Base-by-base conservation (phyloP, 2,888 invertebrate species). In the Iphiclides podalirius region DNA sequence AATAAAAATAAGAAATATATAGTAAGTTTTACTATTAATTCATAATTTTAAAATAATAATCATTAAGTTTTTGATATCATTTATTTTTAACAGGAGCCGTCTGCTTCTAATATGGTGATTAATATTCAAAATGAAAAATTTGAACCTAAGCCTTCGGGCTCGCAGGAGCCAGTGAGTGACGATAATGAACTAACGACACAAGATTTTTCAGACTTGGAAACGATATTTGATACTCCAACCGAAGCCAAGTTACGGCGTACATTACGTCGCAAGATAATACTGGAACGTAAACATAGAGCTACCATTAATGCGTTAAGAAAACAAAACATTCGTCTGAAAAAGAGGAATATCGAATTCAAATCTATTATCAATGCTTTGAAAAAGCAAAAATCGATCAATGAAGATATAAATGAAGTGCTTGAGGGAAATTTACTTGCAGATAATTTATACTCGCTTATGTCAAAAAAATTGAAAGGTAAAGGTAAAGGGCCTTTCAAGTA, bases 321-420 rank as follows among this genome's bases (percentile, higher is more conserved):
- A n/a, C n/a, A 41, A 45, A 48, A 44, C 23, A n/a, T 34, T 13
- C 46, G 52, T n/a, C 34, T 46, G 14, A 46, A 42, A 33, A 52
- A 52, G 33, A 17, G 33, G 17, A 42, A 35, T 37, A 38, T 16
- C 8, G 31, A 31, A 9, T 42, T 42, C 12, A 28, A 48, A 16
- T 14, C 16, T n/a, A n/a, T n/a, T 36, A 42, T 48, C 13, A 39
- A 15, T n/a, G 36, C 14, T 31, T 36, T 48, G 16, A 48, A 48
- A 42, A 42, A 48, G 12, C 17, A 42, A 26, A 41, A 28, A 37
- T 48, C 31, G 26, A 28, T 48, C 16, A 31, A 42, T 14, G 28
- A 42, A 15, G 37, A 42, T 42, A 13, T 28, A 28, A 33, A 37
- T 36, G 42, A 23, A 8, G 23, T 23, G 7, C 23, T 23, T 8